A percentile compares a stretch with the other conserved stretches of the same genome.
Evolutionary conservation across 1,140 invertebrate genomes (phyloP).

Genomic region (Tetramorium simillimum): DNA sequence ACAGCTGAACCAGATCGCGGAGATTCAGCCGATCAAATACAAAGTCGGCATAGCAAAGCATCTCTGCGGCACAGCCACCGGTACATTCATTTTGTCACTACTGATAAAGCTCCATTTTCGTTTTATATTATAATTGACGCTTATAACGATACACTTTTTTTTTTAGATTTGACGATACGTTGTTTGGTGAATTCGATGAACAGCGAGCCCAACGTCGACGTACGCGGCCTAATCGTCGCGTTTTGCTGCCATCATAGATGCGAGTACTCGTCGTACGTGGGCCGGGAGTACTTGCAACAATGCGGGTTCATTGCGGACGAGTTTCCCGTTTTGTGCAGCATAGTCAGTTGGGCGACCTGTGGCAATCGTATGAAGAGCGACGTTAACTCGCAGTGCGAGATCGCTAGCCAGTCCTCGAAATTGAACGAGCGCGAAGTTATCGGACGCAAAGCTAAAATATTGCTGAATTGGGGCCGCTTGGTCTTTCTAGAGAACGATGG

Average conservation of each 20-base stretch:
- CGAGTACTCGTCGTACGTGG: slow-evolving; percentile 89
- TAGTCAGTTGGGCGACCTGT: slow-evolving; percentile 95
- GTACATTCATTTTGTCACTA: slow-evolving; percentile 79
- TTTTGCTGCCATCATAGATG: slow-evolving; percentile 96
- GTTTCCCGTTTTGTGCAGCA: slow-evolving; percentile 91
- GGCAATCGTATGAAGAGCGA: slow-evolving; percentile 85
- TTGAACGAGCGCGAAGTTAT: slow-evolving; percentile 87
- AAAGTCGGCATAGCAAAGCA: slow-evolving; percentile 94
- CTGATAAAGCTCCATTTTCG: background rate
- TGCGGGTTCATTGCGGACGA: slow-evolving; percentile 88
- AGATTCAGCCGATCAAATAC: slow-evolving; percentile 82
- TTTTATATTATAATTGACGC: background rate
- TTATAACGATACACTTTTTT: slow-evolving; percentile 56
- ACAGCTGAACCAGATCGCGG: slow-evolving; percentile 87
- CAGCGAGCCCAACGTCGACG: slow-evolving; percentile 76
- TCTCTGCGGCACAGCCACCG: slow-evolving; percentile 93
- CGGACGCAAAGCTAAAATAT: slow-evolving; percentile 90
- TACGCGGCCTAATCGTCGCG: slow-evolving; percentile 90
- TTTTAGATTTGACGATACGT: slow-evolving; percentile 89
- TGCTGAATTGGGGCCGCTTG: slow-evolving; percentile 92
- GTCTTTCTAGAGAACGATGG: slow-evolving; percentile 87
- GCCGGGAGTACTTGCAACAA: slow-evolving; percentile 87
- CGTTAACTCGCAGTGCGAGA: background rate
- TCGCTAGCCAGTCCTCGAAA: slow-evolving; percentile 52
- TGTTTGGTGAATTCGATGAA: slow-evolving; percentile 86